These are phyloP conservation scores for Pteropus rufus DNA, from an alignment of 2,797 vertebrate species.

Conservation along the genomic window DNA sequence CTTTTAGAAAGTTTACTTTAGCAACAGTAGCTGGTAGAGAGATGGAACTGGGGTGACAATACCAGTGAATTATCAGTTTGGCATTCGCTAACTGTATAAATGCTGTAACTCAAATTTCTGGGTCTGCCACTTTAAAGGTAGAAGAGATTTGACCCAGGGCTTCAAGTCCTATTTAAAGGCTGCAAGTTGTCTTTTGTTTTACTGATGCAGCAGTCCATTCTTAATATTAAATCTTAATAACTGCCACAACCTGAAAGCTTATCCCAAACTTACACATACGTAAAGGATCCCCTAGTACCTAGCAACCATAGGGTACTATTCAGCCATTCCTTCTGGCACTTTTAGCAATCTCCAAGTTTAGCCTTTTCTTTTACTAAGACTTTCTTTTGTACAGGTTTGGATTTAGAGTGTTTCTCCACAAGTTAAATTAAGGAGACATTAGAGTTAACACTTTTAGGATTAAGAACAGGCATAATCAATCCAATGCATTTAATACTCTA, in stretches of 20 bases:
- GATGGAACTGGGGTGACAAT: not conserved
- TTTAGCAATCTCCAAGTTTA: not conserved
- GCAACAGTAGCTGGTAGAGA: not conserved
- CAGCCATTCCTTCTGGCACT: not conserved
- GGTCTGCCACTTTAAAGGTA: not conserved
- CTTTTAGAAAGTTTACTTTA: not conserved
- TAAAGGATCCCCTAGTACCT: not conserved
- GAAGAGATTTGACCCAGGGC: not conserved
- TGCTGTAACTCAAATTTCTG: not conserved
- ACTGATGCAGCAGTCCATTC: not conserved
- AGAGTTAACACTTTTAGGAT: not conserved
- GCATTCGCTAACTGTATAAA: not conserved
- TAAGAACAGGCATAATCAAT: not conserved
- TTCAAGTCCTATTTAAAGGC: not conserved
- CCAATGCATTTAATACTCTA: not conserved
- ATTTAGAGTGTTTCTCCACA: not conserved
- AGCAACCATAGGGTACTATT: not conserved
- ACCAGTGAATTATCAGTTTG: not conserved
- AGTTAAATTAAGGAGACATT: not conserved
- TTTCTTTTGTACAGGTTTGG: not conserved
- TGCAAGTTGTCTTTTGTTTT: not conserved
- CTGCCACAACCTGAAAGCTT: not conserved
- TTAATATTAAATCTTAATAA: not conserved
- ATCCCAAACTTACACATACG: not conserved
- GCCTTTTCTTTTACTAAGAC: not conserved